A percentile compares a stretch with the other conserved stretches of the same genome.
These are phyloP conservation scores for Fistularia tabacaria DNA, from an alignment of 2,797 vertebrate species.

Conservation along the genomic window DNA sequence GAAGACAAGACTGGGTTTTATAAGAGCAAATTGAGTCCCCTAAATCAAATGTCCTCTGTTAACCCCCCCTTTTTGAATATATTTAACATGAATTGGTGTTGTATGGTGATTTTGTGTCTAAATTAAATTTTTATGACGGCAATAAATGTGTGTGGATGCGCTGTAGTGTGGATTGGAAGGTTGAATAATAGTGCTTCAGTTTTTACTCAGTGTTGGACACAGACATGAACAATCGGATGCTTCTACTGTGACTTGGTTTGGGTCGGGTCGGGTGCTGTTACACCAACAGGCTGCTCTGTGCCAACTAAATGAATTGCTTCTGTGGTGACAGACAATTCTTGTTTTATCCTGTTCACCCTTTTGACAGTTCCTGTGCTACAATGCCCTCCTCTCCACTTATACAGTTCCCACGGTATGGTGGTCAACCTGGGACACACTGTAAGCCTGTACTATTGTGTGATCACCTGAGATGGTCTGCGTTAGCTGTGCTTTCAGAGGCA, in stretches of 20 bases:
- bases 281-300: conserved; percentile 45
- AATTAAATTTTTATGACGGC: conserved; percentile 53
- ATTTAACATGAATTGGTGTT: conserved; percentile 1
- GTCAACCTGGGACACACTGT: conserved; percentile 49
- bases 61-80: no score
- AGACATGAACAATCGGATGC: conserved; percentile 45
- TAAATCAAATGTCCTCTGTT: no score
- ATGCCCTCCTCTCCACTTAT: conserved; percentile 31
- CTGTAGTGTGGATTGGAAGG: conserved; percentile 13
- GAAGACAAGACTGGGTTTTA: no score
- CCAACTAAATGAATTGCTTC: conserved; percentile 60
- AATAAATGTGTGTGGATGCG: conserved; percentile 35
- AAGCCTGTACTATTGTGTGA: conserved; percentile 15
- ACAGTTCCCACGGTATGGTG: conserved; percentile 62
- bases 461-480: conserved; percentile 24
- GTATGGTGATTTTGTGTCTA: conserved; percentile 39
- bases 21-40: no score
- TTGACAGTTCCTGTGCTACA: conserved; percentile 44
- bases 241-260: conserved; percentile 31
- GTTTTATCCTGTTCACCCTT: conserved; percentile 53
- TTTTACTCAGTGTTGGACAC: conserved; percentile 28
- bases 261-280: conserved; percentile 59
- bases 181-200: conserved; percentile 47
- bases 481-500: no score
- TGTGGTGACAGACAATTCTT: conserved; percentile 51